phyloP scores from a whole-genome alignment of 2,113 vertebrate species.

The Sylvicapra grimmia region DNA sequence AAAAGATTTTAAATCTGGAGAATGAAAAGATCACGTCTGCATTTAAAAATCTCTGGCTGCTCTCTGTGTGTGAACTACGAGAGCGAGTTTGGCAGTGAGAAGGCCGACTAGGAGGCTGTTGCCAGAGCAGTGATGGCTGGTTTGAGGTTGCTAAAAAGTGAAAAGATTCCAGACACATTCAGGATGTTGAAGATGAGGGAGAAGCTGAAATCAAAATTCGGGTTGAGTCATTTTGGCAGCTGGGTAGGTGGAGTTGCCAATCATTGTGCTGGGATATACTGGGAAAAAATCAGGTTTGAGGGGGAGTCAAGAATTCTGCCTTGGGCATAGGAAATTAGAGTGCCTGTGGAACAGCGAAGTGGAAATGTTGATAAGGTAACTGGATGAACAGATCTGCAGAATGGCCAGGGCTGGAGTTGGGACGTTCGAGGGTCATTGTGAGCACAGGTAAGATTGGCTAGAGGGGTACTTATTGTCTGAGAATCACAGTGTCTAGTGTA shows the following conservation, averaged over 20 bases:
- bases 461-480: neutral
- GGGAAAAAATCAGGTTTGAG: neutral
- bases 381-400: neutral
- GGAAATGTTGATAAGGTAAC: neutral
- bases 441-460: neutral
- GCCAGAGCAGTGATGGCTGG: neutral
- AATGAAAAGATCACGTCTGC: slow-evolving; percentile 22
- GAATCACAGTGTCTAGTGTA: neutral
- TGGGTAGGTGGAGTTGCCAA: neutral
- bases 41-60: slow-evolving; percentile 35
- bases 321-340: neutral
- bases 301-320: neutral
- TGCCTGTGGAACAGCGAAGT: neutral
- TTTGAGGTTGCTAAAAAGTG: slow-evolving; percentile 4
- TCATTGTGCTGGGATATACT: neutral
- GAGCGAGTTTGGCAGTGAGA: neutral
- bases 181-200: neutral
- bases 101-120: neutral
- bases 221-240: neutral
- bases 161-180: neutral
- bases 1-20: neutral
- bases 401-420: neutral
- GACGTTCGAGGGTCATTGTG: neutral
- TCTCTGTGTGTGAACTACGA: neutral
- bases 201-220: slow-evolving; percentile 2